These are phyloP conservation scores for Hyposoter didymator DNA, from an alignment of 2,888 invertebrate genomes.

Conservation along the genomic window DNA sequence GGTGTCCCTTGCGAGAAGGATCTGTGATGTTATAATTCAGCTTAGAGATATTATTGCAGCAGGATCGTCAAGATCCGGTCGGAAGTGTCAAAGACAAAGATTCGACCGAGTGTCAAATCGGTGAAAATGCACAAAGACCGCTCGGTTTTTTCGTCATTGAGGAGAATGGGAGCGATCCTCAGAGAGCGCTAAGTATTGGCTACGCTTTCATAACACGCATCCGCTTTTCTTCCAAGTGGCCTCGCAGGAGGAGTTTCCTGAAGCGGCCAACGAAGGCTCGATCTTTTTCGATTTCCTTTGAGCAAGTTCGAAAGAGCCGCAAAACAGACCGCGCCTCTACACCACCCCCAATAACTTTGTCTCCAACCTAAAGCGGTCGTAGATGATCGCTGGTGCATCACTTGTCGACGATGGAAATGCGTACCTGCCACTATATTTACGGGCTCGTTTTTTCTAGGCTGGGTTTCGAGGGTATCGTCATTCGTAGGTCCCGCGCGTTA, in stretches of 20 bases:
- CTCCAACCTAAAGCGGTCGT: conserved; percentile 28
- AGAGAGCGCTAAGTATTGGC: conserved; percentile 24
- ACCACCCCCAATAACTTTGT: conserved; percentile 53
- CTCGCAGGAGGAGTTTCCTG: conserved; percentile 41
- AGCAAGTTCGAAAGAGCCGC: conserved; percentile 58
- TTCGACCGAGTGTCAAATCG: conserved; percentile 49
- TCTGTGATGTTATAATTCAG: conserved; percentile 21
- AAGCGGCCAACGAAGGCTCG: conserved; percentile 52
- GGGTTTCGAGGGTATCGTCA: conserved; percentile 7
- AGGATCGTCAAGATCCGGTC: conserved; percentile 57
- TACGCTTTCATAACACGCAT: conserved; percentile 25
- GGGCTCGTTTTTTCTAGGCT: conserved; percentile 28
- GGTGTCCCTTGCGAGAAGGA: conserved; percentile 59
- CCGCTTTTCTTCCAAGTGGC: conserved; percentile 48
- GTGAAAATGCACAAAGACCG: conserved; percentile 35
- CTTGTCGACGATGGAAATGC: conserved; percentile 38
- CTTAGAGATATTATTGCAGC: not conserved
- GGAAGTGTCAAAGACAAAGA: conserved; percentile 42
- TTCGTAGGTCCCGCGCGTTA: conserved; percentile 49
- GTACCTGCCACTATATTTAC: conserved; percentile 54
- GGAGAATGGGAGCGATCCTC: conserved; percentile 35
- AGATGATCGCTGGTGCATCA: conserved; percentile 12
- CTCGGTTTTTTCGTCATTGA: conserved; percentile 23
- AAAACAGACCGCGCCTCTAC: conserved; percentile 65
- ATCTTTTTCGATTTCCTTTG: conserved; percentile 67